Base-by-base conservation (phyloP, 1,140 invertebrate species). In the Dendroctonus ponderosae region DNA sequence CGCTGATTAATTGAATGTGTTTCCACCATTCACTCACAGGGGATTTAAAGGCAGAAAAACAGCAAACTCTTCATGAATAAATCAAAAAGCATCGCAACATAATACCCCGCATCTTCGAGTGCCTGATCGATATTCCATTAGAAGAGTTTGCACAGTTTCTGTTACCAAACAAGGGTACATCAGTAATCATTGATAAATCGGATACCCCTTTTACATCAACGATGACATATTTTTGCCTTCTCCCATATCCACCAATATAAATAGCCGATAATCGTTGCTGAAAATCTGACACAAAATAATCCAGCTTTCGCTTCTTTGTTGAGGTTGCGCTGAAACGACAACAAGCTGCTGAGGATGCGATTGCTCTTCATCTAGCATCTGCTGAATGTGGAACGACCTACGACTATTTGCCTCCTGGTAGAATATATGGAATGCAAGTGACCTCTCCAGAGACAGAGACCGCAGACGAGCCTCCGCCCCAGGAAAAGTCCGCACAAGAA, bases 331-430 rank as follows among this genome's bases (percentile, higher is more conserved):
- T 98, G 59, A 99, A 98, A 80, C 82, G 96, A 46, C 95, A 97
- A 79, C 96, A 98, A 82, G 96, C 96, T 0, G 94, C 95, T 0
- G 96, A 99, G 83, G 96, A 99, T 79, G 94, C 94, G 40, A 96
- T 98, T 63, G 96, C 96, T 0, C 80, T 98, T 59, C 93, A 94
- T 51, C 83, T 98, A 73, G 88, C 94, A 14, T 92, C 93, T n/a
- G 93, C 90, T 15, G 91, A 95, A 67, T 94, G 89, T 6, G 94
- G 94, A 2, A 87, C 87, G 12, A 85, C 88, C 39, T 82, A 93
- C 56, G 89, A 89, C 52, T 86, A 90, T 48, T 83, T 98, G 62
- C 95, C 95, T 5, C 91, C 92, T 46, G 95, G 95, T 11, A 91
- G 94, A 15, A 96, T 98, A 61, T 97, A 91, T 71, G 94, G 89